Evolutionary conservation across 2,113 vertebrate species (phyloP), one percentile per base, ranked within the genome.

Genomic region (Oreochromis niloticus): DNA sequence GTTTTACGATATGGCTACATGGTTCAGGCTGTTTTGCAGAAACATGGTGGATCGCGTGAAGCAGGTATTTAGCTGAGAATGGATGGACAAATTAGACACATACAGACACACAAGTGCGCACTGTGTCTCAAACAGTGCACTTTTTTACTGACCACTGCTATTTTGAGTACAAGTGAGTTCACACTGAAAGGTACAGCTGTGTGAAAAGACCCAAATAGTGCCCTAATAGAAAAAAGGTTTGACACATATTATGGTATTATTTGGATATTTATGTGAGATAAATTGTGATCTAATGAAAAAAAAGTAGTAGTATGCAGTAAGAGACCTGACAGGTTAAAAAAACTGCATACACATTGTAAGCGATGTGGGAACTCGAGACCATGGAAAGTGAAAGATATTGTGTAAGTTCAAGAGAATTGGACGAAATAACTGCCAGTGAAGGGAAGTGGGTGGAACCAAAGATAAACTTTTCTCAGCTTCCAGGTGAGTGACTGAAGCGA

Each of bases 91-190:
- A 43, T 43, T 73, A 27, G 8, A 46, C 13, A 43, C 39, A 46
- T 16, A 16, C 48, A 52, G 3, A 7, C 16, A 46, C 68, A 17
- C n/a, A 71, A 12, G 2, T 12, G 13, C 12, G 5, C 5, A 43
- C 19, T 8, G 7, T 43, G 36, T 43, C 66, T 43, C 63, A 41
- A 43, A 43, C 0, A 2, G 0, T 0, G 36, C 66, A 43, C 66
- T 43, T 71, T 71, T 14, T 43, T 22, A 2, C 63, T 71, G 63
- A 41, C 11, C 36, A 6, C 19, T 0, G 36, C 63, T 71, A 71
- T 0, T 41, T 24, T 71, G 1, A 68, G 7, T 24, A 14, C 22
- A 41, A 24, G 36, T 43, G 12, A 41, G 7, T 71, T 71, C 66
- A 71, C 66, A 71, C 36, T 71, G 7, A 71, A 71, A 6, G 7